These are phyloP conservation scores for Sphenopsis melanotis DNA, from an alignment of 2,797 vertebrate species.

Conservation along the genomic window DNA sequence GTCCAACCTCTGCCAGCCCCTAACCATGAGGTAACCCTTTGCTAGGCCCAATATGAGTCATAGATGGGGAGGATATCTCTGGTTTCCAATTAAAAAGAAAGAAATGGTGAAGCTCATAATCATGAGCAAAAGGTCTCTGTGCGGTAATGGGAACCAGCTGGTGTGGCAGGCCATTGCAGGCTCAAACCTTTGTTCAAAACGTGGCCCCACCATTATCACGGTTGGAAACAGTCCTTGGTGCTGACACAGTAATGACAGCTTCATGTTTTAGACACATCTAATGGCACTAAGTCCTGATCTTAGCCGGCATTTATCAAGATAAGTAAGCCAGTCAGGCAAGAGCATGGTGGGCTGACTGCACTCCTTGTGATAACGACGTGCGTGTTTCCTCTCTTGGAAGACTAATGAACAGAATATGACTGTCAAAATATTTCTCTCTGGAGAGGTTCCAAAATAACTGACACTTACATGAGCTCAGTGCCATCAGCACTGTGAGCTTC, in stretches of 20 bases:
- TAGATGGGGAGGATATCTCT: conserved; percentile 39
- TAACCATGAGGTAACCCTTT: conserved; percentile 6
- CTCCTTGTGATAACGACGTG: conserved; percentile 38
- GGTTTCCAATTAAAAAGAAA: conserved; percentile 23
- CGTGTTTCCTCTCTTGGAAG: conserved; percentile 27
- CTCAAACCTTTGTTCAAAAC: conserved; percentile 43
- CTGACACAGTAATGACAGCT: conserved; percentile 62
- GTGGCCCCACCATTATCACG: conserved; percentile 50
- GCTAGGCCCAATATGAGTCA: conserved; percentile 14
- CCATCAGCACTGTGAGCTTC: background rate
- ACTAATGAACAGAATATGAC: conserved; percentile 43
- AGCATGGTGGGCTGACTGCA: conserved; percentile 56
- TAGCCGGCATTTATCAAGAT: conserved; percentile 66
- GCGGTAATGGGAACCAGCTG: conserved; percentile 54
- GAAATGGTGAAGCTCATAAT: background rate
- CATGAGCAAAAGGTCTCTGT: conserved; percentile 28
- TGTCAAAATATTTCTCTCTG: conserved; percentile 55
- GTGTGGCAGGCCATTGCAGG: conserved; percentile 15
- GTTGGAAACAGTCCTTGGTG: conserved; percentile 51
- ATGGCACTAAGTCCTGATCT: conserved; percentile 60
- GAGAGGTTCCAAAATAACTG: conserved; percentile 45
- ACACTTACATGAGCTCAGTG: conserved; percentile 11
- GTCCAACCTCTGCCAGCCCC: background rate
- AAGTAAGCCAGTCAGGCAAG: conserved; percentile 45
- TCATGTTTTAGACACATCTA: conserved; percentile 57